Evolutionary conservation across 2,888 invertebrate genomes (phyloP).

Genomic region (Acleris laterana): DNA sequence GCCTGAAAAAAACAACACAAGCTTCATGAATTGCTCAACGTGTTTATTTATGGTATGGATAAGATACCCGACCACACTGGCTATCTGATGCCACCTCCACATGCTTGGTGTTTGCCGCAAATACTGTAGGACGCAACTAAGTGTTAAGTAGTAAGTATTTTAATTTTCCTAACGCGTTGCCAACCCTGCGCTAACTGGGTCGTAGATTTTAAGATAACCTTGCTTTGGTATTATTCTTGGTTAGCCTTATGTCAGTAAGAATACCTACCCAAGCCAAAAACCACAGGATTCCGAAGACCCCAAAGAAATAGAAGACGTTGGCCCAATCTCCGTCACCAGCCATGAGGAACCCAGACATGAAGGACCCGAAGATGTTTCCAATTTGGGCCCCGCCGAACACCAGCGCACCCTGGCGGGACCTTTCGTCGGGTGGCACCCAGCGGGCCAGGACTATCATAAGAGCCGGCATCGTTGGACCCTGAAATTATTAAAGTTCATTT

Average conservation of each 20-base stretch:
- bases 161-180: no score
- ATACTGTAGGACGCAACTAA: no score
- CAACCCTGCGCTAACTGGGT: no score
- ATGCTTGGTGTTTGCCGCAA: no score
- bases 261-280: conserved; percentile 78
- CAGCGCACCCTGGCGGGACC: conserved; percentile 84
- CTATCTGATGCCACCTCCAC: no score
- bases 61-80: no score
- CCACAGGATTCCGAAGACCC: conserved; percentile 83
- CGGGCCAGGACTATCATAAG: conserved; percentile 86
- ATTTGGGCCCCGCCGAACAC: conserved; percentile 86
- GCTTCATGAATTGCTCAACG: no score
- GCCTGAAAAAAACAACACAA: no score
- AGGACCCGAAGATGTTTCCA: conserved; percentile 84
- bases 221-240: no score
- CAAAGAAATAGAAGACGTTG: conserved; percentile 86
- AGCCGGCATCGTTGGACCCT: conserved; percentile 91
- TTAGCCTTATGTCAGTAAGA: not conserved
- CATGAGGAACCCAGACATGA: conserved; percentile 82
- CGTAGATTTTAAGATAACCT: no score
- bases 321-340: conserved; percentile 82
- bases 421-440: conserved; percentile 85
- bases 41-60: no score
- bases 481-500: conserved; percentile 39
- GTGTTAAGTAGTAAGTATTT: no score